A percentile compares a stretch with the other conserved stretches of the same genome.
Evolutionary conservation across 2,113 vertebrate genomes (phyloP).

Genomic region (Proteles cristata): DNA sequence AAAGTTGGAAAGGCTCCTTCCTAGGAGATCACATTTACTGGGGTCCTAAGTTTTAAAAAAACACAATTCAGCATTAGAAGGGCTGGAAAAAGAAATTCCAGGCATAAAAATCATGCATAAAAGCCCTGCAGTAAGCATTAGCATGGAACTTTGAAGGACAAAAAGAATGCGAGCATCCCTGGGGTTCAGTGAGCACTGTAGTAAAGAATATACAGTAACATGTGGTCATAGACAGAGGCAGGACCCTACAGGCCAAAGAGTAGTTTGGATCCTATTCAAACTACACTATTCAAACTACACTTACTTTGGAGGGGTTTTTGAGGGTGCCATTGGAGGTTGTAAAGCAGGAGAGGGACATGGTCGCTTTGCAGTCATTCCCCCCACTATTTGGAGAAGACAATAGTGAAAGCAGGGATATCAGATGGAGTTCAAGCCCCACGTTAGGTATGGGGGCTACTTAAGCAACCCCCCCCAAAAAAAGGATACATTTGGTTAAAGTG

Average conservation of each 20-base stretch:
- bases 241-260: neutral
- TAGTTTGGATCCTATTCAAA: neutral
- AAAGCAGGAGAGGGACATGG: neutral
- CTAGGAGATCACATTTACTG: neutral
- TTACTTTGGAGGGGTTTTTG: neutral
- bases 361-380: neutral
- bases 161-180: neutral
- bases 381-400: neutral
- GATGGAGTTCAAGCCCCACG: neutral
- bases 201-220: neutral
- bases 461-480: neutral
- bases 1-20: neutral
- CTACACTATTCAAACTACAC: too few species aligned
- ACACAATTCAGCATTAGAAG: neutral
- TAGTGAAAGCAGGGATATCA: neutral
- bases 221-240: neutral
- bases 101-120: neutral
- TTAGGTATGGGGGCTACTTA: neutral
- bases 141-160: neutral
- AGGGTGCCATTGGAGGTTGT: neutral
- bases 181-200: neutral
- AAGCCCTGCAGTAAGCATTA: neutral
- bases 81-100: neutral
- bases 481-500: neutral
- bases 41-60: neutral